Base-by-base conservation (phyloP, 2,888 invertebrate species). In the Sinodicranocentrus sp. region DNA sequence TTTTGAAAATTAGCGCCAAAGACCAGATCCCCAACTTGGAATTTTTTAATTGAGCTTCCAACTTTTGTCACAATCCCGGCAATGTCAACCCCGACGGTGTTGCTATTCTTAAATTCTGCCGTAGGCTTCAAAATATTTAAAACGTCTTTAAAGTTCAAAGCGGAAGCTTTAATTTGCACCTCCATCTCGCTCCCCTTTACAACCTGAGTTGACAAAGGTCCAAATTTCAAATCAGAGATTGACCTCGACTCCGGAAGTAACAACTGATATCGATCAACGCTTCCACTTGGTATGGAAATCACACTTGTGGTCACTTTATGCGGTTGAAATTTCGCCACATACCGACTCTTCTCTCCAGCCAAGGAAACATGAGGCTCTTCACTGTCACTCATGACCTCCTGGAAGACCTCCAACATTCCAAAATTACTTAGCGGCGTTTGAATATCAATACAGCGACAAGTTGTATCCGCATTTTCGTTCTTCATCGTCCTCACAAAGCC, bases 21-120 rank as follows among this genome's bases (percentile, higher is more conserved):
- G 0, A 95, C 94, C 77, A 91, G 92, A 89, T 95, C 94, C 0
- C 94, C 94, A 2, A 92, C 91, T 90, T 93, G 93, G 86, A 94
- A 92, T 68, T 90, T 90, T 1, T 85, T 91, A 1, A 94, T 93
- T 0, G 92, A 92, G 33, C 92, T 90, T 0, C 94, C 91, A 0
- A 91, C 91, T 0, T 95, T 95, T 33, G 93, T 92, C 89, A 94
- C 94, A n/a, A 15, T 54, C 48, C 48, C 48, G 15, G 48, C 48
- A 6, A 48, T 15, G 90, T 95, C 95, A 82, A 94, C 94, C 0
- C 95, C 95, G 2, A 94, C 89, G 1, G 28, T 33, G 5, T 67
- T 61, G 0, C 5, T 10, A 6, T 48, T n/a, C n/a, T 75, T 19
- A 33, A 52, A 68, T n/a, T 61, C 28, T 5, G 23, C 54, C 2